Evolutionary conservation across 2,888 invertebrate species (phyloP), one percentile per base, ranked within the genome.

Genomic region (Mimachlamys varia): DNA sequence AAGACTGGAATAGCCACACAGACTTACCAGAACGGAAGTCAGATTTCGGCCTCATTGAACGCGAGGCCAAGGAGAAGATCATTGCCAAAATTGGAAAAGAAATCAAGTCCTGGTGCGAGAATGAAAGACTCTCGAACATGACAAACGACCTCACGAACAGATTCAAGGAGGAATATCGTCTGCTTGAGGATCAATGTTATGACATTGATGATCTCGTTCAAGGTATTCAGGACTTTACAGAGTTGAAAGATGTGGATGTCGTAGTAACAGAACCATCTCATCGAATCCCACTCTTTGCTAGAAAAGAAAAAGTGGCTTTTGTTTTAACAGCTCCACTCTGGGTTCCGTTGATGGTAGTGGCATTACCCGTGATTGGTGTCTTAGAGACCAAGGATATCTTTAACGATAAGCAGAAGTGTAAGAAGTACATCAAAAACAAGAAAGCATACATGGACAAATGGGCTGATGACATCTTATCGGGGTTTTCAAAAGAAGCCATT

Each of bases 271-370:
- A 27, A 17, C 19, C 17, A 4, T 87, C 50, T 53, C 4, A 38
- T 33, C 88, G 89, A 27, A n/a, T 17, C 0, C n/a, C 90, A 19
- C 22, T 94, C n/a, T 93, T 94, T 89, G 91, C 93, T 37, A 91
- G 88, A 50, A 92, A 93, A 87, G 94, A 93, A 87, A 93, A 93
- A 89, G 88, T 94, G 0, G 92, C 93, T 27, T 88, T 94, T n/a
- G 92, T 91, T 0, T 90, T 93, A n/a, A 92, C 92, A 44, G 92
- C 94, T 38, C 94, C 94, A 13, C 88, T 94, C 0, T 94, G 94
- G 94, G 88, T 94, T 13, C 94, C 94, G 15, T 88, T 94, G 76
- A 93, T 94, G 5, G 92, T 93, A 17, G n/a, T 94, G 22, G 94
- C 93, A 76, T 88, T 93, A 37, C 93, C 94, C 37, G 92, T 94